phyloP scores from a whole-genome alignment of 1,140 invertebrate species.

The Colletes latitarsis region DNA sequence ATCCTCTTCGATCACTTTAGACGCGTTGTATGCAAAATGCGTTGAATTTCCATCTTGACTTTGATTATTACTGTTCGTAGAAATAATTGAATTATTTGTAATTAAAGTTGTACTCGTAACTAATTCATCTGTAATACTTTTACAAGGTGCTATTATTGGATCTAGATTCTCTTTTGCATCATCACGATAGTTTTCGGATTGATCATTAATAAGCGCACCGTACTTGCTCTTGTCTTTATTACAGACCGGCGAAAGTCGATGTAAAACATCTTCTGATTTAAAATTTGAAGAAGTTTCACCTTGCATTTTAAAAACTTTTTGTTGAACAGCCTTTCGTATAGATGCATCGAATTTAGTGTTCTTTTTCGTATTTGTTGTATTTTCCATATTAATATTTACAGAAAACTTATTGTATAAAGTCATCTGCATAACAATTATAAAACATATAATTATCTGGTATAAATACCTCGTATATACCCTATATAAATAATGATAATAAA shows the following conservation, averaged over 20 bases:
- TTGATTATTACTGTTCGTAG: slow-evolving; percentile 18
- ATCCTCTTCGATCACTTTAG: neutral
- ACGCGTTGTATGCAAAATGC: neutral
- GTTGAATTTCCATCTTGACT: slow-evolving; percentile 29
- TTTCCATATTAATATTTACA: slow-evolving; percentile 62
- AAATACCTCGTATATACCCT: neutral
- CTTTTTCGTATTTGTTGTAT: neutral
- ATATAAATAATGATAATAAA: slow-evolving; percentile 13
- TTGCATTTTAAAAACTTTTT: neutral
- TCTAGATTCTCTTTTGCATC: slow-evolving; percentile 68
- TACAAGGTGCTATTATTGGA: slow-evolving; percentile 40
- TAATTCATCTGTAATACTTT: slow-evolving; percentile 13
- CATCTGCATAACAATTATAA: slow-evolving; percentile 60
- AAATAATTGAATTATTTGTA: slow-evolving; percentile 31
- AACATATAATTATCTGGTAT: neutral
- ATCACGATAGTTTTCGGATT: slow-evolving; percentile 29
- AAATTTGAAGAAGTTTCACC: slow-evolving; percentile 13
- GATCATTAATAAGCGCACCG: neutral
- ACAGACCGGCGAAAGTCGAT: neutral
- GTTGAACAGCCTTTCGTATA: neutral
- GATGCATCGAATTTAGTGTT: neutral
- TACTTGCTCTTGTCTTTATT: neutral
- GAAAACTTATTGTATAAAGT: slow-evolving; percentile 63
- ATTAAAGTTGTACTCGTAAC: neutral
- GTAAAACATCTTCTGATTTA: neutral